These are phyloP conservation scores for Alexandromys fortis DNA, from an alignment of 2,113 vertebrate species.

Conservation along the genomic window DNA sequence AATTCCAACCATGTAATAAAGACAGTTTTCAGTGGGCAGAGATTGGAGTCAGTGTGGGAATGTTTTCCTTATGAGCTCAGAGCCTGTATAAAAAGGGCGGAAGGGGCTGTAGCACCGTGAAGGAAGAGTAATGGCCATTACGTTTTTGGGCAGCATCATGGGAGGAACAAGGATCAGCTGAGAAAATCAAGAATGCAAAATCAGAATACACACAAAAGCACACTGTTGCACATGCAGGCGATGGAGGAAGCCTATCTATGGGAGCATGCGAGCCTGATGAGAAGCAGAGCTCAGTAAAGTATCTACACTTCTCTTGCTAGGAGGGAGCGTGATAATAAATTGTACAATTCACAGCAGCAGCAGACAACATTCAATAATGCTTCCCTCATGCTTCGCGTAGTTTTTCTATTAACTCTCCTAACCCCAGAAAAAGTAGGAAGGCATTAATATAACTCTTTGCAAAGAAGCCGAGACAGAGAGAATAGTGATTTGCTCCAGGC, in stretches of 20 bases:
- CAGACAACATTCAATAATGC: accelerated
- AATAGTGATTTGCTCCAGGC: neutral
- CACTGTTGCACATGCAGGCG: neutral
- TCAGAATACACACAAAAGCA: neutral
- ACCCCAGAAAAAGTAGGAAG: neutral
- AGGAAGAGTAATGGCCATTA: neutral
- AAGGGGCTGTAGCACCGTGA: neutral
- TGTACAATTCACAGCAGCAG: accelerated
- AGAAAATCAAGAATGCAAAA: neutral
- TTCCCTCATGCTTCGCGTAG: accelerated
- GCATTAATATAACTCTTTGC: neutral
- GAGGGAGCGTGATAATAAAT: no score
- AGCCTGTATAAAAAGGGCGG: neutral
- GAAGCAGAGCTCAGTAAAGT: neutral
- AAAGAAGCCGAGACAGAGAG: neutral
- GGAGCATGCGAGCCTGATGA: neutral
- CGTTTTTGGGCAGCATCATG: neutral
- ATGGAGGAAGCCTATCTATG: neutral
- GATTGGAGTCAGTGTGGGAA: neutral
- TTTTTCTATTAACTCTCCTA: neutral
- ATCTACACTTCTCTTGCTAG: neutral
- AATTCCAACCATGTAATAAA: neutral
- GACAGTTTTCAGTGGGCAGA: neutral
- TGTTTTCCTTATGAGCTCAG: neutral
- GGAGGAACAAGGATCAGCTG: neutral